These are phyloP conservation scores for Condylostylus longicornis DNA, from an alignment of 1,140 invertebrate species.

Conservation along the genomic window DNA sequence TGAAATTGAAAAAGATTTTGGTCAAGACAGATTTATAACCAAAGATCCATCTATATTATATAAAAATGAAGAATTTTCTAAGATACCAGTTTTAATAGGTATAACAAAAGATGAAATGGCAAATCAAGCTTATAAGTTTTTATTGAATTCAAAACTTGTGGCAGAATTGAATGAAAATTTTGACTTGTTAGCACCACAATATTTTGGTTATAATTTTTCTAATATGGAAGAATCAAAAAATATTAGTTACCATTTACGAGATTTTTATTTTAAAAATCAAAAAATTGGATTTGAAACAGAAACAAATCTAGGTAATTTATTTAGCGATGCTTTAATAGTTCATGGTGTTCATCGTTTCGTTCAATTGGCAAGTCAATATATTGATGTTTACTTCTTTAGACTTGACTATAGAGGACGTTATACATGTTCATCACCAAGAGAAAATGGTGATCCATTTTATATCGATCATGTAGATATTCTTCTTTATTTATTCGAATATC, in stretches of 20 bases:
- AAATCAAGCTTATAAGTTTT: slow-evolving; percentile 34
- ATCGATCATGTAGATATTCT: slow-evolving; percentile 43
- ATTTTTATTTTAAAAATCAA: slow-evolving; percentile 9
- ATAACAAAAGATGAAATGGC: slow-evolving; percentile 47
- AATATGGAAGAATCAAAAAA: background rate
- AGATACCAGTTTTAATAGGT: slow-evolving; percentile 47
- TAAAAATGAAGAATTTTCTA: slow-evolving; percentile 36
- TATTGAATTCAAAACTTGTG: slow-evolving; percentile 10
- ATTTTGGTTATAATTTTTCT: background rate
- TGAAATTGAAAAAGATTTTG: slow-evolving; percentile 17
- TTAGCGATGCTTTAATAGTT: slow-evolving; percentile 30
- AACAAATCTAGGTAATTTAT: too few relatives aligned
- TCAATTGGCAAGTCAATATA: slow-evolving; percentile 29
- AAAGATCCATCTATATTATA: slow-evolving; percentile 41
- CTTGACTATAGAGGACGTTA: slow-evolving; percentile 35
- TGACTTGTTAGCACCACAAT: too few relatives aligned
- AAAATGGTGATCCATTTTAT: too few relatives aligned
- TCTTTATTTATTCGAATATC: slow-evolving; percentile 40
- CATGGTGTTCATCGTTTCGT: slow-evolving; percentile 30
- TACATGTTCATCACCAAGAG: too few relatives aligned
- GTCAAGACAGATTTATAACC: slow-evolving; percentile 38
- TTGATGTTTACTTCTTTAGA: slow-evolving; percentile 33
- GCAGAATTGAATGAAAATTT: background rate
- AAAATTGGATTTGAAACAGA: too few relatives aligned
- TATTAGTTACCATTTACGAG: background rate